These are phyloP conservation scores for Smittia aterrima DNA, from an alignment of 2,888 invertebrate genomes.

Conservation along the genomic window DNA sequence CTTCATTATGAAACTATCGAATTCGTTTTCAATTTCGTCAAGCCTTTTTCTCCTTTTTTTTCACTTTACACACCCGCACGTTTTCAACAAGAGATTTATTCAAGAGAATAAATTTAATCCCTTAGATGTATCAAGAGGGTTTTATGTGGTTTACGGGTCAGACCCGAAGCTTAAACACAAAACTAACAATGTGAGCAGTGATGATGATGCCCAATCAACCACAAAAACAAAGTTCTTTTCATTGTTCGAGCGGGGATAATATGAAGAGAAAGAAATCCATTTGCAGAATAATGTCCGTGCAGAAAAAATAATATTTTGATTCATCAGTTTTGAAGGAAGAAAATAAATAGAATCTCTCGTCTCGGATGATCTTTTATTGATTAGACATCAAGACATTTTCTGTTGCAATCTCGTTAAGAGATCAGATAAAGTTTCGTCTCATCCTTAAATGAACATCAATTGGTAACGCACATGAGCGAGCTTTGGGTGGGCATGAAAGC, in stretches of 20 bases:
- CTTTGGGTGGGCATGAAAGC: conserved; percentile 19
- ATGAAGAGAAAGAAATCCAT: not conserved
- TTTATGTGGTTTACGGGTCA: conserved; percentile 32
- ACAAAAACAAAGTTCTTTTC: conserved; percentile 2
- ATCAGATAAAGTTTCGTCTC: not conserved
- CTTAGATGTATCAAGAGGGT: not conserved
- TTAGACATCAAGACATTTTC: too few species aligned
- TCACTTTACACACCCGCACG: not conserved
- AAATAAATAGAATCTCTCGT: not conserved
- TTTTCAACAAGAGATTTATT: not conserved
- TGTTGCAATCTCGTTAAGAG: too few species aligned
- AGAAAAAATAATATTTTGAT: conserved; percentile 18
- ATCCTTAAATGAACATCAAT: too few species aligned
- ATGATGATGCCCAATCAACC: not conserved
- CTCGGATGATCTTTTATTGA: too few species aligned
- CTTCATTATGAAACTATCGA: conserved; percentile 34
- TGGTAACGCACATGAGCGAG: too few species aligned
- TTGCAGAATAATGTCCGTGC: not conserved
- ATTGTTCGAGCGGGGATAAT: not conserved
- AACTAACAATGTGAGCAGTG: not conserved
- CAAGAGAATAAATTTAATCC: conserved; percentile 32
- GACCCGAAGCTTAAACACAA: not conserved
- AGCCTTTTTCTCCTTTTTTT: conserved; percentile 16
- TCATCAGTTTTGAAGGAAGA: not conserved
- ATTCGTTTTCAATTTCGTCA: conserved; percentile 28